These are phyloP conservation scores for Doris montereyensis DNA, from an alignment of 2,888 invertebrate genomes.

Conservation along the genomic window DNA sequence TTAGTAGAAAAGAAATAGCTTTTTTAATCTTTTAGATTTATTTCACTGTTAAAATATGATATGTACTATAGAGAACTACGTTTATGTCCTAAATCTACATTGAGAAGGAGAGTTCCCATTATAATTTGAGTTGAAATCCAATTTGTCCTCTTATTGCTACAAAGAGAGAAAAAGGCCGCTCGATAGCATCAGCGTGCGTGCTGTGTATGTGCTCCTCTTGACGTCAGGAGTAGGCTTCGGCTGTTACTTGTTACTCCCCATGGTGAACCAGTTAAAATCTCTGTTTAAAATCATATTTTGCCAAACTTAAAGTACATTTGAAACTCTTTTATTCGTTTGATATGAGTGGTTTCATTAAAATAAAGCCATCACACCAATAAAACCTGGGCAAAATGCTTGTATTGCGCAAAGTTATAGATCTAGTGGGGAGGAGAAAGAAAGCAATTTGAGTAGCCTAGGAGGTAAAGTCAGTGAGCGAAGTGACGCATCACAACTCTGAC, in stretches of 20 bases:
- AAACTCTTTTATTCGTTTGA: no score
- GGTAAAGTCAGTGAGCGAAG: constrained; percentile 64
- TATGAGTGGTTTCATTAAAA: no score
- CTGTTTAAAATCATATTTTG: not conserved
- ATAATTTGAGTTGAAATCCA: no score
- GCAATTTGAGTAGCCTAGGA: not conserved
- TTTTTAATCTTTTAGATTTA: no score
- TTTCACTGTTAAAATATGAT: no score
- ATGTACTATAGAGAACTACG: no score
- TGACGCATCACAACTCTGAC: constrained; percentile 65
- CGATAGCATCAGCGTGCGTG: constrained; percentile 63
- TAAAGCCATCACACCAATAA: no score
- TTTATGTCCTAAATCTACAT: no score
- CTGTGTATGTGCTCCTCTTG: not conserved
- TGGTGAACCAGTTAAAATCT: not conserved
- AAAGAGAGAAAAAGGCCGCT: constrained; percentile 41
- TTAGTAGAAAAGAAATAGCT: not conserved
- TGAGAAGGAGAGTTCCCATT: no score
- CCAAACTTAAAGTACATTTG: no score
- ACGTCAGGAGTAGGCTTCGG: constrained; percentile 34
- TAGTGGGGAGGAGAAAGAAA: constrained; percentile 8
- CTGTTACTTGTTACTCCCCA: constrained; percentile 58
- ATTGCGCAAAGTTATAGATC: constrained; percentile 36
- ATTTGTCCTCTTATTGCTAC: not conserved
- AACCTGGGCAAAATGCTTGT: constrained; percentile 9